Evolutionary conservation across 2,888 invertebrate species (phyloP), one percentile per base, ranked within the genome.

Genomic region (Pimpla rufipes): DNA sequence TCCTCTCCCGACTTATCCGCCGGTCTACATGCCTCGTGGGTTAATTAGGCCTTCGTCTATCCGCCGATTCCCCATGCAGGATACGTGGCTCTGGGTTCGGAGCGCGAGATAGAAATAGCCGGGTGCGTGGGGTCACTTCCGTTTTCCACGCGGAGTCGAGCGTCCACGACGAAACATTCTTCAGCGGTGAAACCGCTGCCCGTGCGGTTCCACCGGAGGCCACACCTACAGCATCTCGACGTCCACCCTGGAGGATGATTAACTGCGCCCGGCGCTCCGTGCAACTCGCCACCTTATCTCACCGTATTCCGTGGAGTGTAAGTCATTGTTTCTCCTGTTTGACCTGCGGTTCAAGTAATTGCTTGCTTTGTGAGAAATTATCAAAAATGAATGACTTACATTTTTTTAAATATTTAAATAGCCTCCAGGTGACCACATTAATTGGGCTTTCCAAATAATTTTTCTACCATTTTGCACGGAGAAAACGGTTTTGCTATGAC

Each of bases 211-310:
- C 18, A 35, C 18, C 52, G 37, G 23, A 16, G 35, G 55, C 71
- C 71, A 45, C 57, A 71, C 59, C 23, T 59, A 42, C 45, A 59
- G 35, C 13, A 67, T 67, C 81, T 78, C 13, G 37, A 40, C 78
- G 73, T 82, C 78, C 2, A 29, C 78, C 71, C 81, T 35, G 68
- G 18, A 68, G 50, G 78, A 62, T 74, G 74, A 74, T 74, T 84
- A 84, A 84, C 81, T 37, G 55, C 70, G 16, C n/a, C 40, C 70
- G 40, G 50, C 11, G 68, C 47, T 50, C n/a, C 29, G 50, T 37
- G 50, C 68, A 68, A 68, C 50, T 35, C 68, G 50, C 50, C 52
- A 52, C 68, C 68, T 68, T 52, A 68, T 52, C 29, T 8, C 52
- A 40, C 50, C 18, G 37, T 18, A 52, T 35, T 37, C 52, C 18